Percentiles rank a stretch among this genome's conserved stretches.
phyloP scores from a whole-genome alignment of 2,797 vertebrate genomes.

The Chanos chanos region DNA sequence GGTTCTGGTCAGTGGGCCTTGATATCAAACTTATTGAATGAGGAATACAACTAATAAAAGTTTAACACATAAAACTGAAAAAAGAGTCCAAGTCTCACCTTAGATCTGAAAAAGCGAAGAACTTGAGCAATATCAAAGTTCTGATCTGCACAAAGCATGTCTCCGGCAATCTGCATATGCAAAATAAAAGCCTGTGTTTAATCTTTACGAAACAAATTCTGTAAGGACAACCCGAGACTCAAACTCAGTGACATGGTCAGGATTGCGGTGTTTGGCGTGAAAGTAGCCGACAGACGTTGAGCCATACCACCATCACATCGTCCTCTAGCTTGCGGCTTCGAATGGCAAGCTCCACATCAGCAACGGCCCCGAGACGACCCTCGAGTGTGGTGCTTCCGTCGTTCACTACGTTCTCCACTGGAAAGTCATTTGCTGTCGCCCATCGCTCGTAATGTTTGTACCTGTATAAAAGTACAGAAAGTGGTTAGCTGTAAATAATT shows the following conservation, averaged over 20 bases:
- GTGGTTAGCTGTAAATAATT: neutral
- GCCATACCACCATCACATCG: conserved; percentile 75
- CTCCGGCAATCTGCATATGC: conserved; percentile 72
- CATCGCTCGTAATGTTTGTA: conserved; percentile 82
- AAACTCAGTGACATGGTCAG: no score
- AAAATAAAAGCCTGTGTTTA: neutral
- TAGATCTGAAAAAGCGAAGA: conserved; percentile 77
- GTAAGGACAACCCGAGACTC: no score
- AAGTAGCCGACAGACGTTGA: no score
- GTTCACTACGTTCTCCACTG: conserved; percentile 76
- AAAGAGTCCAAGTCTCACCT: conserved; percentile 73
- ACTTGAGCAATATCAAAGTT: conserved; percentile 82
- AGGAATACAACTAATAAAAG: neutral
- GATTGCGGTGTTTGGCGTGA: no score
- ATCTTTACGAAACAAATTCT: neutral
- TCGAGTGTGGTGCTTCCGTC: conserved; percentile 77
- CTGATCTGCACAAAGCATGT: conserved; percentile 82
- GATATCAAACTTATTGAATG: neutral
- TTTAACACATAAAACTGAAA: conserved; percentile 75
- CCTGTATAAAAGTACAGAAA: conserved; percentile 44
- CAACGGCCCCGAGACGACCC: conserved; percentile 72
- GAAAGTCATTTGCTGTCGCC: conserved; percentile 83
- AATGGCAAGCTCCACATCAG: conserved; percentile 74
- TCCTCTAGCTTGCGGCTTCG: conserved; percentile 72
- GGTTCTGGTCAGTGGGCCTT: neutral